Base-by-base conservation (phyloP, 1,140 invertebrate genomes). In the Drosophila funebris region DNA sequence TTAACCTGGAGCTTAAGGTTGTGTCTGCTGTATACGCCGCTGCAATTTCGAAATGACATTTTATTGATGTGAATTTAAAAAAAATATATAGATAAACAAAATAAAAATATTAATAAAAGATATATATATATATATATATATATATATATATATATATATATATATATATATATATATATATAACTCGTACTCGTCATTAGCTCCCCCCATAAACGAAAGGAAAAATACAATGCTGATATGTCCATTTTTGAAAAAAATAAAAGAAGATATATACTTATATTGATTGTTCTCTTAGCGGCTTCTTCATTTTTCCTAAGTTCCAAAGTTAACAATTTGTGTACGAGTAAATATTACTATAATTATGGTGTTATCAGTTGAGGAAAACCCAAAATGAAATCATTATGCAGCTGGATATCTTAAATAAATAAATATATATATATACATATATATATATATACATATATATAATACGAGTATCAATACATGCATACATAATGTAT, bases 1-100 rank as follows among this genome's bases (percentile, higher is more conserved):
- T 72, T 66, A 56, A 44, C 24, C 61, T 41, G 53, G 33, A 66
- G 69, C 69, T 66, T 66, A 72, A 66, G 69, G 69, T 72, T 72
- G 69, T 72, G 61, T 72, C 62, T 16, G 33, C 24, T 64, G 52
- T 71, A 71, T 71, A 70, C 67, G 58, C 46, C 57, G 57, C 66
- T 62, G 29, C 61, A 57, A 64, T 68, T 60, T 61, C 48, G n/a
- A 33, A 56, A 43, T 43, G 18, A 62, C 67, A 76, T 71, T 58
- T 62, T 46, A 69, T 52, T 73, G 48, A 70, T 67, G 52, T 70
- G 44, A 57, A 68, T 46, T 53, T 24, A 70, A 44, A 13, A 53
- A 16, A 58, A n/a, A n/a, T n/a, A n/a, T n/a, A 43, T 33, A 16
- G 13, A 57, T 53, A 53, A 36, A 16, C 62, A 37, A 50, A 8